Conservation (phyloP, 2,113 vertebrate genomes). For the Cathartes aura region DNA sequence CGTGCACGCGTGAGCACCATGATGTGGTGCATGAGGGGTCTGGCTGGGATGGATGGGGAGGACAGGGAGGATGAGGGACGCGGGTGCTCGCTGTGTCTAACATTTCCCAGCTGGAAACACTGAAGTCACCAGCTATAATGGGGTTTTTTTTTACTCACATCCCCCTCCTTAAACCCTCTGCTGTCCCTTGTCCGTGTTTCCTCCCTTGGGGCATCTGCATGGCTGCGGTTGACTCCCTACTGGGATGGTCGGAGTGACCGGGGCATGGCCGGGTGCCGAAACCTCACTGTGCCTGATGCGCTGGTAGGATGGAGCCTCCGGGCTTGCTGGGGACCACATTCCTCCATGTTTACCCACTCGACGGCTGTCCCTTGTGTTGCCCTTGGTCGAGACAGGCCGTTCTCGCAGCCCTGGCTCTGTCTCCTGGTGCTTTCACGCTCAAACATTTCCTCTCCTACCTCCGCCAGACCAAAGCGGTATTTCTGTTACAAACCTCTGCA, state of each 20-base stretch:
- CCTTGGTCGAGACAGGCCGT: background rate
- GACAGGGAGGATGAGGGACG: background rate
- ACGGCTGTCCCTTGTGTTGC: background rate
- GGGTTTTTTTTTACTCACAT: rapidly evolving
- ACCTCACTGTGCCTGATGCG: background rate
- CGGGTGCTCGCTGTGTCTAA: background rate
- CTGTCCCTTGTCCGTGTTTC: background rate
- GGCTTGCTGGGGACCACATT: background rate
- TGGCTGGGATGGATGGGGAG: background rate
- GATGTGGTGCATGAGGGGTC: rapidly evolving
- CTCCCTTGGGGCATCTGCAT: background rate
- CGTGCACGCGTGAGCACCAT: rapidly evolving
- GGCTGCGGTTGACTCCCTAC: background rate
- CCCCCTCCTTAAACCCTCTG: background rate
- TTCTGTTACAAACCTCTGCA: background rate
- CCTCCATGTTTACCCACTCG: rapidly evolving
- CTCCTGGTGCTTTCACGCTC: background rate
- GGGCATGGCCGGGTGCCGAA: background rate
- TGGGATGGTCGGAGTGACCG: background rate
- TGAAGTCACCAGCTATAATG: rapidly evolving
- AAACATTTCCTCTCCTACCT: slow-evolving; percentile 10
- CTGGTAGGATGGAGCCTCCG: background rate
- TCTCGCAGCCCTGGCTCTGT: background rate
- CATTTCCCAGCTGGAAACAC: background rate
- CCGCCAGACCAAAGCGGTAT: background rate